A percentile compares a stretch with the other conserved stretches of the same genome.
phyloP scores from a whole-genome alignment of 2,113 vertebrate species.

The Oncorhynchus masou region DNA sequence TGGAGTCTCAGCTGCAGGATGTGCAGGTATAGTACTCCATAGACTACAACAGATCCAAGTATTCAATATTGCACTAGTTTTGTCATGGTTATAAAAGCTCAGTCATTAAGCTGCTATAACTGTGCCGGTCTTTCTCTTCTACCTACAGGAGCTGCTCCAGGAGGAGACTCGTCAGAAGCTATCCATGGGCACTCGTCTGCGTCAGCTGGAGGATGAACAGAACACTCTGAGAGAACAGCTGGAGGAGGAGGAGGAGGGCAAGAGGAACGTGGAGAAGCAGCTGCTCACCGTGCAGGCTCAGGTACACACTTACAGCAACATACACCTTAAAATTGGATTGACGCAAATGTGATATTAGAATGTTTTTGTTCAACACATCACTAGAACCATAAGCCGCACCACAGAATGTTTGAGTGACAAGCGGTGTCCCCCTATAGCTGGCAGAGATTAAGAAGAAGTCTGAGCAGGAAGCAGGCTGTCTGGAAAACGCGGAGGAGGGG shows the following conservation, averaged over 20 bases:
- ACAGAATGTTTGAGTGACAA: constrained; percentile 2
- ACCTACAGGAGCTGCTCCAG: constrained; percentile 87
- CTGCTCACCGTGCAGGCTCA: constrained; percentile 81
- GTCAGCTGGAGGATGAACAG: constrained; percentile 94
- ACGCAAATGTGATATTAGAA: background rate
- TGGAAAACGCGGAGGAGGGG: constrained; percentile 85
- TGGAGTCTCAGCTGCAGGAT: constrained; percentile 96
- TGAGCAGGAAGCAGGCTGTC: constrained; percentile 81
- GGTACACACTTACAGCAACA: constrained; percentile 41
- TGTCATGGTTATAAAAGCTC: no score
- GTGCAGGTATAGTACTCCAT: constrained; percentile 78
- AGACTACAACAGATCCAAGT: background rate
- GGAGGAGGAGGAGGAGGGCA: constrained; percentile 93
- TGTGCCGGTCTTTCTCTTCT: background rate
- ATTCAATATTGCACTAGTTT: background rate
- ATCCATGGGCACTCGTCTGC: constrained; percentile 82
- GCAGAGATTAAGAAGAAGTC: constrained; percentile 86
- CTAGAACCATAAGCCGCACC: background rate
- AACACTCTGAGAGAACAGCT: constrained; percentile 87
- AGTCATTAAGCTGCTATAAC: no score
- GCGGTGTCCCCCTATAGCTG: constrained; percentile 66
- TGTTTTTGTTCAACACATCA: background rate
- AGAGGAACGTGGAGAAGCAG: constrained; percentile 90
- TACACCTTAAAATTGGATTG: background rate
- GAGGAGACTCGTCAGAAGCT: constrained; percentile 97